Evolutionary conservation across 2,113 vertebrate species (phyloP), one percentile per base, ranked within the genome.

Genomic region (Aythya baeri): DNA sequence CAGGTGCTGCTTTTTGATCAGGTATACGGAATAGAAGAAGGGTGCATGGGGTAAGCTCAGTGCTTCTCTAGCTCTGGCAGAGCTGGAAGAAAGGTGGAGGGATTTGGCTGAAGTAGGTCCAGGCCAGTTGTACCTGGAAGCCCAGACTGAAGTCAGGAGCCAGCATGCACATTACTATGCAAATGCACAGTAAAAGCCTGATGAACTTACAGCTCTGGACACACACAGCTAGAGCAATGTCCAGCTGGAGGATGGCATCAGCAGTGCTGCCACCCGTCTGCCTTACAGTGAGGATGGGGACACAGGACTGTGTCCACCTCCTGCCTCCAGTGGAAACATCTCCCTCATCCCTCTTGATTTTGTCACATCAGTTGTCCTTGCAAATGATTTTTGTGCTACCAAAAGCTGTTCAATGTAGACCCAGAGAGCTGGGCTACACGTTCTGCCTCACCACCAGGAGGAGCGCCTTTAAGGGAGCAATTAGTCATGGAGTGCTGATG

Each of bases 231-330:
- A 66, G 70, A 84, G 46, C 71, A 74, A 57, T 16, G 27, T 31
- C 52, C 0, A 4, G 41, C 5, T 31, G 73, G 62, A 84, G 43
- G 26, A 20, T 16, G 18, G n/a, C 17, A 4, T 4, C 26, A 49
- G 81, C 58, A 58, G 62, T 2, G 2, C 38, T 1, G 5, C 62
- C 82, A 70, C 18, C 2, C 17, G 22, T 31, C 34, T 25, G 81
- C 57, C 2, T 4, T 57, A 67, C 55, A 52, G 46, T 43, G 52
- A 22, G 7, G n/a, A 16, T 9, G 34, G 44, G 29, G 41, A 23
- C 41, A 83, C 31, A 38, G 34, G 46, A 72, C 29, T 0, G 0
- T 34, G 77, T 21, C 41, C 1, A 2, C 26, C 49, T 83, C 58
- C 72, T 83, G 26, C 16, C 34, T 86, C 83, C 73, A 49, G 17